These are phyloP conservation scores for Phymorhynchus buccinoides DNA, from an alignment of 1,140 invertebrate species.

Conservation along the genomic window DNA sequence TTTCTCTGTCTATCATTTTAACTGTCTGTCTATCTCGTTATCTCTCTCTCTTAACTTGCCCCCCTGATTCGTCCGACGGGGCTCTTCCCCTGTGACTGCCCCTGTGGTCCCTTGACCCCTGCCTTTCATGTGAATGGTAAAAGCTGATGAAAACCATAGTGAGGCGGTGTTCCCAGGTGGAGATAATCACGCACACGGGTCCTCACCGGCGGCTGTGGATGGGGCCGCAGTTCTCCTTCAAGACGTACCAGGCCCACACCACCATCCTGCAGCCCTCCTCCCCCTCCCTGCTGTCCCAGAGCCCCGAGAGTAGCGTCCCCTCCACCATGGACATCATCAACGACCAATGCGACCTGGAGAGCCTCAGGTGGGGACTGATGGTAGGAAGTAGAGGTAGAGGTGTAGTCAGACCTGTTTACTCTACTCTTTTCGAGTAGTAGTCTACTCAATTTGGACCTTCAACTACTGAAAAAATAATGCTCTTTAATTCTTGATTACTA, in stretches of 20 bases:
- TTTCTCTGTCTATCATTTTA: no score
- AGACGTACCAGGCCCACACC: conserved; percentile 74
- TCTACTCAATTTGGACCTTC: no score
- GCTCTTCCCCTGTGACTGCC: no score
- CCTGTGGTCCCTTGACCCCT: no score
- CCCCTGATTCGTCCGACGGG: no score
- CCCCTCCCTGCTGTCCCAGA: conserved; percentile 71
- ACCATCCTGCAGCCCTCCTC: conserved; percentile 75
- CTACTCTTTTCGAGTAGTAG: no score
- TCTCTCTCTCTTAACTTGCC: no score
- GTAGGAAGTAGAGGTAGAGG: not conserved
- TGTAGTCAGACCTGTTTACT: no score
- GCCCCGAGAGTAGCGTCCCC: conserved; percentile 62
- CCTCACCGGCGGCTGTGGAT: conserved; percentile 96
- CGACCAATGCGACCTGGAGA: conserved; percentile 72
- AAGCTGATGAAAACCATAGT: not conserved
- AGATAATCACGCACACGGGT: conserved; percentile 96
- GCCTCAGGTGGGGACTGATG: conserved; percentile 78
- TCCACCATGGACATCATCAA: conserved; percentile 68
- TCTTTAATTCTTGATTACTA: no score
- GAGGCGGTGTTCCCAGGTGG: no score
- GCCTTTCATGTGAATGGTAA: not conserved
- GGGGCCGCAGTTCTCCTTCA: conserved; percentile 97
- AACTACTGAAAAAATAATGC: no score
- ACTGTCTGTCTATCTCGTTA: no score